phyloP scores from a whole-genome alignment of 2,113 vertebrate genomes.

The Noturus placidus region DNA sequence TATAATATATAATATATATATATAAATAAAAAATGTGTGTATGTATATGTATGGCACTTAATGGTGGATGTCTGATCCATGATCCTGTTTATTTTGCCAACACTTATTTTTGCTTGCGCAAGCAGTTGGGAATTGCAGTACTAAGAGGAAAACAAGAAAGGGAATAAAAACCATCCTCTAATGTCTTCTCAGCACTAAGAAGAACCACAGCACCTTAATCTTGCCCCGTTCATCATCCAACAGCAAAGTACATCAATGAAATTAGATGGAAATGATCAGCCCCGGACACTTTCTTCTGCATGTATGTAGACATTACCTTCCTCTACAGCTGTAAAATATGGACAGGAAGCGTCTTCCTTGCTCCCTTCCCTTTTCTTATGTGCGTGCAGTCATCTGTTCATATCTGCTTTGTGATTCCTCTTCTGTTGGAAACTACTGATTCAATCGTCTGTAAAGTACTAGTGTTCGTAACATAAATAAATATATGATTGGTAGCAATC shows the following conservation, averaged over 20 bases:
- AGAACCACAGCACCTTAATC: constrained; percentile 34
- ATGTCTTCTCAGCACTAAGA: constrained; percentile 25
- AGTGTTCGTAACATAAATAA: constrained; percentile 14
- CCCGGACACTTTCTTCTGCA: constrained; percentile 17
- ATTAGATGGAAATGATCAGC: background rate
- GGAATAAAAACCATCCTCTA: background rate
- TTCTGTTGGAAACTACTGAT: constrained; percentile 35
- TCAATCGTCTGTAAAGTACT: background rate
- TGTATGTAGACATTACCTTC: background rate
- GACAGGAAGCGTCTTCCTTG: background rate
- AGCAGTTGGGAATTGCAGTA: constrained; percentile 39
- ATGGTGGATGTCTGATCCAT: constrained; percentile 55
- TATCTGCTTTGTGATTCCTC: constrained; percentile 16
- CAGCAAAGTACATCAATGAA: background rate
- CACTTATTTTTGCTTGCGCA: constrained; percentile 48
- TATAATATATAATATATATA: no score
- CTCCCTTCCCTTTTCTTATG: background rate
- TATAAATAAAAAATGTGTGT: no score
- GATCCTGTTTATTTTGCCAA: constrained; percentile 42
- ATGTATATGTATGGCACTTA: constrained; percentile 47
- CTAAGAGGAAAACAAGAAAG: constrained; percentile 22
- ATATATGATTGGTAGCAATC: constrained; percentile 23
- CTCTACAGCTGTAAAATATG: background rate
- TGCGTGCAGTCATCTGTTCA: background rate
- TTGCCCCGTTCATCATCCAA: background rate